These are phyloP conservation scores for Napeogenes sylphis DNA, from an alignment of 2,888 invertebrate species.

Conservation along the genomic window DNA sequence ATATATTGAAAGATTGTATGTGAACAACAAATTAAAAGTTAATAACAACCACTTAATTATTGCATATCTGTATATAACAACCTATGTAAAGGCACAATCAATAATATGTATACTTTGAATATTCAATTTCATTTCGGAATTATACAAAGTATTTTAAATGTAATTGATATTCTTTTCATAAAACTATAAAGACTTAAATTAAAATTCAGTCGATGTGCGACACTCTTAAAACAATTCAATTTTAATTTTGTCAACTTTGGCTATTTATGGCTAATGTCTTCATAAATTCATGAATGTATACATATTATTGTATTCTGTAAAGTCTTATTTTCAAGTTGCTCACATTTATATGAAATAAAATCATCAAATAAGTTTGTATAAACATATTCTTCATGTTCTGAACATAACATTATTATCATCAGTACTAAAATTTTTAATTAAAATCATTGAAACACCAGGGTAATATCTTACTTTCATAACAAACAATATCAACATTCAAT, in stretches of 20 bases:
- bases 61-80: conserved; percentile 1
- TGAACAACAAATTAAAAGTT: background rate
- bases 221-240: background rate
- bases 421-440: too few relatives aligned
- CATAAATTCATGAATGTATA: background rate
- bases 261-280: background rate
- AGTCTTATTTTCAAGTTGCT: conserved; percentile 1
- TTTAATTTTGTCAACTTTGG: background rate
- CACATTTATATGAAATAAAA: conserved; percentile 2
- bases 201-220: too few relatives aligned
- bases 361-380: background rate
- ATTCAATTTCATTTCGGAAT: background rate
- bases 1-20: background rate
- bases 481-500: too few relatives aligned
- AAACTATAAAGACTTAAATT: background rate
- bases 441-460: too few relatives aligned
- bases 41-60: conserved; percentile 4
- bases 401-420: too few relatives aligned
- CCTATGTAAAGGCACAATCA: background rate
- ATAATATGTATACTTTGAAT: background rate
- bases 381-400: background rate
- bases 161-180: background rate
- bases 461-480: too few relatives aligned
- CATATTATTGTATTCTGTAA: background rate
- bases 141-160: background rate